Evolutionary conservation across 2,797 vertebrate species (phyloP), one percentile per base, ranked within the genome.

Genomic region (Bradypodion pumilum): DNA sequence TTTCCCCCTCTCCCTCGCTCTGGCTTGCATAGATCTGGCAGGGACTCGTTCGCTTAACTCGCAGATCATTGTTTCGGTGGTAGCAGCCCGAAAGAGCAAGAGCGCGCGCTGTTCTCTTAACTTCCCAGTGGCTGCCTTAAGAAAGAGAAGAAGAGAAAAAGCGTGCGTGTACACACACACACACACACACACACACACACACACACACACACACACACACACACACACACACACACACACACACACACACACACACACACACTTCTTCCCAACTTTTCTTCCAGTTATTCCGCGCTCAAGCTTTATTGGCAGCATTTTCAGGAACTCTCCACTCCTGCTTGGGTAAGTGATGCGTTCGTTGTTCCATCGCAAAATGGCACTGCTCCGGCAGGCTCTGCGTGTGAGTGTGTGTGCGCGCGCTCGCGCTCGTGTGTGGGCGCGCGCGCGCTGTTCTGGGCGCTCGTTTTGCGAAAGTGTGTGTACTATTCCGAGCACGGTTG

Each of bases 281-380:
- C 90, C 88, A 70, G 82, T 94, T 92, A 91, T 84, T 90, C 85
- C 85, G 89, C 91, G 88, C 92, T 93, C 93, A 90, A 90, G 87
- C 91, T 83, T 90, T 88, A 85, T 94, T 90, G 94, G 91, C 93
- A 94, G 91, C 92, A 83, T 91, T 91, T 90, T 89, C 94, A 85
- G 95, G 91, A 93, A 80, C 93, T 88, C 88, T 95, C 92, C 94
- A 90, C 82, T 92, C 95, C 93, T 91, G 90, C 88, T 78, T 86
- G 86, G 95, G 95, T 96, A 96, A 96, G 95, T 96, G 86, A 89
- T 85, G 75, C 88, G 92, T 90, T 93, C 88, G 92, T 90, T 93
- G 86, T 89, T 90, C 88, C 86, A 44, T 93, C 89, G 91, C 92
- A 90, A 89, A 90, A 87, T 90, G 69, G 86, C 83, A 90, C 85